Conservation (phyloP, 1,140 invertebrate species). For the Drosophila sproati region DNA sequence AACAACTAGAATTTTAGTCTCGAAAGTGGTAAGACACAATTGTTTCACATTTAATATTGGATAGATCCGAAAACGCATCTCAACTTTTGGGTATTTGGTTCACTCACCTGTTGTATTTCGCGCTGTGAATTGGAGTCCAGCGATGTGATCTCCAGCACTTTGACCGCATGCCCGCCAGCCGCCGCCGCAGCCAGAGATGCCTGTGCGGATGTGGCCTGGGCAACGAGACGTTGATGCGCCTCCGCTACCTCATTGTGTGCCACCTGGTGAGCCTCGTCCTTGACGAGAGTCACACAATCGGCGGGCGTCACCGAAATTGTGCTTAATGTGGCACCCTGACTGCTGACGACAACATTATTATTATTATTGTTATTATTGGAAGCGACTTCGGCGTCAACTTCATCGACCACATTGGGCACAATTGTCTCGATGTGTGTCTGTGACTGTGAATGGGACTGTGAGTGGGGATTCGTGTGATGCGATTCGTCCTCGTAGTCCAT, state of each 20-base stretch:
- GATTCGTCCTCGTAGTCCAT: conserved; percentile 80
- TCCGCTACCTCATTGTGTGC: conserved; percentile 58
- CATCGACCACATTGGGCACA: conserved; percentile 49
- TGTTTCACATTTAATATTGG: no score
- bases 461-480: conserved; percentile 38
- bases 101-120: conserved; percentile 78
- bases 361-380: conserved; percentile 4
- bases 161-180: conserved; percentile 68
- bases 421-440: conserved; percentile 60
- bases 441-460: conserved; percentile 33
- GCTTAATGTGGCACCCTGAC: conserved; percentile 63
- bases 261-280: conserved; percentile 65
- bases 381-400: conserved; percentile 41
- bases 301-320: conserved; percentile 72
- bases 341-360: conserved; percentile 65
- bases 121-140: conserved; percentile 80
- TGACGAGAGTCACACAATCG: conserved; percentile 71
- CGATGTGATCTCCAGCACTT: conserved; percentile 79
- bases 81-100: no score
- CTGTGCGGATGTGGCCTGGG: conserved; percentile 62
- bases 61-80: no score
- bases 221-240: conserved; percentile 67
- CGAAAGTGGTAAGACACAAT: no score
- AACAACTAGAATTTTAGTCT: no score
- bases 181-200: conserved; percentile 52